phyloP scores from a whole-genome alignment of 2,113 vertebrate genomes.

The Xenopus laevis region DNA sequence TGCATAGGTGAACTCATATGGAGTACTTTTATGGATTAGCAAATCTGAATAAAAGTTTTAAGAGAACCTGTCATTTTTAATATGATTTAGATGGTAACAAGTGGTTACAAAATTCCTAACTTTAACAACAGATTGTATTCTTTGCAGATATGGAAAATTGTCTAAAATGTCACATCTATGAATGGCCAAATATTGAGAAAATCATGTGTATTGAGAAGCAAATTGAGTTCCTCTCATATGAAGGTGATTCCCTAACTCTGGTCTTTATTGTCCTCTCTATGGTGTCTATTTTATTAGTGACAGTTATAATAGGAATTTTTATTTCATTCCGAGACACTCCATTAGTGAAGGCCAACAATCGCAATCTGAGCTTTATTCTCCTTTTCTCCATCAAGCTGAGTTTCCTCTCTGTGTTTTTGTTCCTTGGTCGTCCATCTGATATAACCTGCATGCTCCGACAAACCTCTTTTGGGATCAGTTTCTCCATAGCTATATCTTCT shows the following conservation, averaged over 20 bases:
- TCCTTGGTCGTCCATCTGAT: conserved; percentile 19
- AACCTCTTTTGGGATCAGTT: conserved; percentile 64
- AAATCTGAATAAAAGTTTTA: too few relatives aligned
- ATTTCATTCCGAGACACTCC: conserved; percentile 54
- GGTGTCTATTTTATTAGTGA: conserved; percentile 57
- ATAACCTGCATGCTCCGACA: conserved; percentile 48
- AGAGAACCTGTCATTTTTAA: too few relatives aligned
- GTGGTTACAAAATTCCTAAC: too few relatives aligned
- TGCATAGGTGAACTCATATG: too few relatives aligned
- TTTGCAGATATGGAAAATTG: conserved; percentile 53
- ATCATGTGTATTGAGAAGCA: conserved; percentile 64
- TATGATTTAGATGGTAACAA: too few relatives aligned
- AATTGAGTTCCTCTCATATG: conserved; percentile 70
- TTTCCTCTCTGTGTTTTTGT: conserved; percentile 59
- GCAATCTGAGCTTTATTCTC: conserved; percentile 65
- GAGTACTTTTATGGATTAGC: too few relatives aligned
- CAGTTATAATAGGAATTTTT: conserved; percentile 56
- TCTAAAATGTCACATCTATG: conserved; percentile 48
- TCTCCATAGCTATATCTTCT: conserved; percentile 52
- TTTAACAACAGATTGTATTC: not conserved
- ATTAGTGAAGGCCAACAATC: conserved; percentile 54
- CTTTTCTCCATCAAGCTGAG: conserved; percentile 66
- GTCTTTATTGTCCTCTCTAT: conserved; percentile 58
- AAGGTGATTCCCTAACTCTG: conserved; percentile 63
- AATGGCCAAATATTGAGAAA: conserved; percentile 65